These are phyloP conservation scores for Oncorhynchus tshawytscha DNA, from an alignment of 2,113 vertebrate genomes.

Conservation along the genomic window DNA sequence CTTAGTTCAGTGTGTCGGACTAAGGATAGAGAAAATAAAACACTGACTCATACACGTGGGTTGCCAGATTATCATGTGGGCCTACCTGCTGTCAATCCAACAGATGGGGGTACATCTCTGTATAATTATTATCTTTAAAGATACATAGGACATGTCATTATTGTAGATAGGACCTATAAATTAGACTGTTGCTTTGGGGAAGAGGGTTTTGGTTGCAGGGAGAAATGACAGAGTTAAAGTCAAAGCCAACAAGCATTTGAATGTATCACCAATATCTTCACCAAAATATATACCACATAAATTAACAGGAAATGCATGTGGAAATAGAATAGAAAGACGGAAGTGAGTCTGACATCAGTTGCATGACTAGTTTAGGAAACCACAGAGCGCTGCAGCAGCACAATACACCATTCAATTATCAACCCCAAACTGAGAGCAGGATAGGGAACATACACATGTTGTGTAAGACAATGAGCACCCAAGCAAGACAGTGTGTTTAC, in stretches of 20 bases:
- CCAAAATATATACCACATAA: neutral
- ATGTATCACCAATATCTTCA: neutral
- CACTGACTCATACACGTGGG: neutral
- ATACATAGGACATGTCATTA: no score
- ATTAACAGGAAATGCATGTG: neutral
- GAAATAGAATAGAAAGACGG: neutral
- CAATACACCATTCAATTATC: neutral
- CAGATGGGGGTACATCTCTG: neutral
- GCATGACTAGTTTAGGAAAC: neutral
- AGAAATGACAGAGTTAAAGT: neutral
- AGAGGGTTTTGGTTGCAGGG: no score
- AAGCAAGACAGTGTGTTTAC: no score
- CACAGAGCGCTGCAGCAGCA: neutral
- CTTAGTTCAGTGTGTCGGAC: neutral
- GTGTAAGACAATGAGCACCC: neutral
- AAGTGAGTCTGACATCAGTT: neutral
- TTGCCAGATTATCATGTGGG: neutral
- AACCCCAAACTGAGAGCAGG: neutral
- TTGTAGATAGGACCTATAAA: no score
- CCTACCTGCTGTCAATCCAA: no score
- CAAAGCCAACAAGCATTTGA: neutral
- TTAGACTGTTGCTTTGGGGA: no score
- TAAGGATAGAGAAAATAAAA: neutral
- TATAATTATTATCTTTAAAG: no score
- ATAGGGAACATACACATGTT: neutral